Conservation (phyloP, 2,797 vertebrate genomes). For the Phoeniculus purpureus region DNA sequence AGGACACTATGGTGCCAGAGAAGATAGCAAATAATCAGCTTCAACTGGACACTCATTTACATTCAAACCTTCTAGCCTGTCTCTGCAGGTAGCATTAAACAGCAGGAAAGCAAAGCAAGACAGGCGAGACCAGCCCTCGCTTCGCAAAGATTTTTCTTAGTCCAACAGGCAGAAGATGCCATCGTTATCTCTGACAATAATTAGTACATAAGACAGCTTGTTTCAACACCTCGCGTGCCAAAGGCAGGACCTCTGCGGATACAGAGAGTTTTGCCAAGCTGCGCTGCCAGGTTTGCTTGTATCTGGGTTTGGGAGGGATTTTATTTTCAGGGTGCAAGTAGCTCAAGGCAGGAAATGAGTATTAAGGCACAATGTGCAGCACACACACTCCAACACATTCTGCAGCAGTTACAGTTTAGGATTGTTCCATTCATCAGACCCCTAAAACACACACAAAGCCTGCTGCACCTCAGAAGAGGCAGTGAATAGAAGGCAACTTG, state of each 20-base stretch:
- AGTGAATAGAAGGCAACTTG: background rate
- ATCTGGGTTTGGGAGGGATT: background rate
- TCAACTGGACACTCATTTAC: background rate
- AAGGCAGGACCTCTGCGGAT: background rate
- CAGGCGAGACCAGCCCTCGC: background rate
- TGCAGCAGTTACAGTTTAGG: background rate
- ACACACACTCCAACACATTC: background rate
- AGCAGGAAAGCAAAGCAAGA: background rate
- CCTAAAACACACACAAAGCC: background rate
- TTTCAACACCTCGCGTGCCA: constrained; percentile 21
- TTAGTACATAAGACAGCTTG: constrained; percentile 42
- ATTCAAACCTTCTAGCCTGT: background rate
- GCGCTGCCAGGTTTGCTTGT: background rate
- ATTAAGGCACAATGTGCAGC: background rate
- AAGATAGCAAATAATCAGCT: background rate
- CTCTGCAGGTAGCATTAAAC: background rate
- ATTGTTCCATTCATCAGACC: background rate
- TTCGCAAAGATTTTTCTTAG: background rate
- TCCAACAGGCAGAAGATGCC: constrained; percentile 6
- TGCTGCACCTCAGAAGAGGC: background rate
- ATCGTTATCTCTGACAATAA: constrained; percentile 38
- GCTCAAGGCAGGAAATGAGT: background rate
- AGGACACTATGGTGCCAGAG: background rate
- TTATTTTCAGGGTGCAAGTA: background rate
- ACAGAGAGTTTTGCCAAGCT: background rate